phyloP scores from a whole-genome alignment of 2,888 invertebrate genomes.

The Ethmia dodecea region DNA sequence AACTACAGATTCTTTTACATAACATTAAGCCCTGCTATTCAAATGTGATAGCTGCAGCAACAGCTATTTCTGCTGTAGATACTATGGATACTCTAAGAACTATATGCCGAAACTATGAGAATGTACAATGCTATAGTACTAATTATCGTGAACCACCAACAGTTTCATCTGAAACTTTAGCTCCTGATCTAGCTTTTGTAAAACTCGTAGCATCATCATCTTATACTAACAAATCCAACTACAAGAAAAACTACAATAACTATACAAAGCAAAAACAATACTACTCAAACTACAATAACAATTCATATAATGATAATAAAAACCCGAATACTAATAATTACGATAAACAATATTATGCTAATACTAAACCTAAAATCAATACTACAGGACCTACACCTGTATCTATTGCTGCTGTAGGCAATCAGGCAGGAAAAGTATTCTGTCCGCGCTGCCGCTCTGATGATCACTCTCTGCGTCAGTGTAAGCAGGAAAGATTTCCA shows the following conservation, averaged over 20 bases:
- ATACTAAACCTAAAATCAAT: background rate
- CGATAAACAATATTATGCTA: background rate
- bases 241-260: constrained; percentile 2
- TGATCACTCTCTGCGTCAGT: constrained; percentile 9
- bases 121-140: constrained; percentile 5
- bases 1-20: constrained; percentile 15
- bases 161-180: constrained; percentile 5
- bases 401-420: background rate
- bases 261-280: background rate
- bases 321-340: background rate
- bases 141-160: constrained; percentile 19
- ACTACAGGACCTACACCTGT: background rate
- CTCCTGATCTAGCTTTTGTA: constrained; percentile 18
- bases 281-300: background rate
- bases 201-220: background rate
- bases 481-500: constrained; percentile 6
- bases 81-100: background rate
- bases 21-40: constrained; percentile 12
- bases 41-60: background rate
- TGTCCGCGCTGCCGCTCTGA: constrained; percentile 16
- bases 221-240: constrained; percentile 2
- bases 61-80: background rate
- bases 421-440: background rate
- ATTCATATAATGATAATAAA: background rate
- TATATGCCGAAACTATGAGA: constrained; percentile 19